Conservation (phyloP, 2,888 invertebrate genomes). For the Cybosia mesomella region DNA sequence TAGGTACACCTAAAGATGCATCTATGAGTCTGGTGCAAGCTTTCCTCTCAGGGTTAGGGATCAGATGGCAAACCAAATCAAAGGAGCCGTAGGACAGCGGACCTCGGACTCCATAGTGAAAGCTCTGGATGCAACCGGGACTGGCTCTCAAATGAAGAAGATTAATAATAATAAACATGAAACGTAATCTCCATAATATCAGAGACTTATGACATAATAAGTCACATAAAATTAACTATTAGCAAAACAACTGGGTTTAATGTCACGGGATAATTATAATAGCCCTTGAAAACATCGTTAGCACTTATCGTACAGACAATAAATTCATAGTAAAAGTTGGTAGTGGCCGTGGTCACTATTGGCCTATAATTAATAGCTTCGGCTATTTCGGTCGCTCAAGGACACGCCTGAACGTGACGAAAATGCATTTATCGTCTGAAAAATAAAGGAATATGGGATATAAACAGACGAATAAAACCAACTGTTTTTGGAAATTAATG, state of each 20-base stretch:
- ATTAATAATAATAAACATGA: too few relatives aligned
- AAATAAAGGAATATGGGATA: conserved; percentile 32
- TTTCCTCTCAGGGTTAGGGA: too few relatives aligned
- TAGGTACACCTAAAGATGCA: too few relatives aligned
- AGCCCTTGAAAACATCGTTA: conserved; percentile 37
- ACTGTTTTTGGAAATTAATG: background rate
- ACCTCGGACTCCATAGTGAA: too few relatives aligned
- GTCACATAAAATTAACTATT: background rate
- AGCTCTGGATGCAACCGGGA: too few relatives aligned
- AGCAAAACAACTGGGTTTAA: background rate
- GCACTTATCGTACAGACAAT: conserved; percentile 59
- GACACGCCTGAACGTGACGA: conserved; percentile 64
- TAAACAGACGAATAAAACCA: conserved; percentile 3
- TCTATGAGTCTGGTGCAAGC: too few relatives aligned
- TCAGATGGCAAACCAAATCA: too few relatives aligned
- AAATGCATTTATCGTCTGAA: conserved; percentile 47
- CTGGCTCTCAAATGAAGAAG: too few relatives aligned
- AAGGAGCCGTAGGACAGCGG: too few relatives aligned
- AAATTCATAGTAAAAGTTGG: conserved; percentile 65
- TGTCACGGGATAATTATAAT: conserved; percentile 45
- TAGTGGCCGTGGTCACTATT: conserved; percentile 34
- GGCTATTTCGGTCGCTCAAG: conserved; percentile 67
- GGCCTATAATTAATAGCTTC: conserved; percentile 69
- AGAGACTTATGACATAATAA: too few relatives aligned
- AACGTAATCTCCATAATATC: too few relatives aligned